A percentile compares a stretch with the other conserved stretches of the same genome.
phyloP scores from a whole-genome alignment of 2,797 vertebrate species.

The Picus viridis region DNA sequence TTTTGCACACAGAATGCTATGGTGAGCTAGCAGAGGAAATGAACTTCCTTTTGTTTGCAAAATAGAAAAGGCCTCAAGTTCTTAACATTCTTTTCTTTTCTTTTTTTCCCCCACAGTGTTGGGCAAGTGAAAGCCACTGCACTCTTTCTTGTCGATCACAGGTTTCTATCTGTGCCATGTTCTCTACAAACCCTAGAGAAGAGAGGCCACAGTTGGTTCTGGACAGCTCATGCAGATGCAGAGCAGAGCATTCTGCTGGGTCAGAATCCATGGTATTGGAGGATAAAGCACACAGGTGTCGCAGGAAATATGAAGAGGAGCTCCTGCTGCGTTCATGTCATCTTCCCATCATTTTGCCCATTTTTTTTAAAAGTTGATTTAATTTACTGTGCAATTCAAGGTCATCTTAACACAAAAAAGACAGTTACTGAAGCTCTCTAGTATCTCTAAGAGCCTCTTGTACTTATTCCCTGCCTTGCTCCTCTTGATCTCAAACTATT shows the following conservation, averaged over 20 bases:
- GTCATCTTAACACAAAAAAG: neutral
- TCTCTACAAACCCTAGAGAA: neutral
- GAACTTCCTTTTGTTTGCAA: conserved; percentile 51
- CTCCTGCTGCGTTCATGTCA: neutral
- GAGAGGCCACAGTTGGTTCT: neutral
- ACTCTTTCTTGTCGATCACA: neutral
- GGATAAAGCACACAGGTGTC: fast-evolving
- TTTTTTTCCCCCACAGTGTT: neutral
- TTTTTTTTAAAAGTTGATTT: neutral
- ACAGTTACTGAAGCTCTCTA: neutral
- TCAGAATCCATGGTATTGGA: neutral
- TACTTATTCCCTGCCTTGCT: neutral
- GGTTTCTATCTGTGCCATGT: fast-evolving
- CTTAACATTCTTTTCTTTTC: neutral
- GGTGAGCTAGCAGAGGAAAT: conserved; percentile 47
- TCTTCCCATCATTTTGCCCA: neutral
- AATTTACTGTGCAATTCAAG: neutral
- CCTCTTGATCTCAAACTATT: neutral
- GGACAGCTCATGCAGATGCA: fast-evolving
- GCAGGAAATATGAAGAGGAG: neutral
- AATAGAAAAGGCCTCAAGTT: neutral
- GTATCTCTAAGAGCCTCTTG: neutral
- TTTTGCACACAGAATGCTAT: neutral
- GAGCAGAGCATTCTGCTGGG: neutral
- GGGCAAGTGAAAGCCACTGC: neutral